A percentile compares a stretch with the other conserved stretches of the same genome.
These are phyloP conservation scores for Cephus spinipes DNA, from an alignment of 2,888 invertebrate species.

Conservation along the genomic window DNA sequence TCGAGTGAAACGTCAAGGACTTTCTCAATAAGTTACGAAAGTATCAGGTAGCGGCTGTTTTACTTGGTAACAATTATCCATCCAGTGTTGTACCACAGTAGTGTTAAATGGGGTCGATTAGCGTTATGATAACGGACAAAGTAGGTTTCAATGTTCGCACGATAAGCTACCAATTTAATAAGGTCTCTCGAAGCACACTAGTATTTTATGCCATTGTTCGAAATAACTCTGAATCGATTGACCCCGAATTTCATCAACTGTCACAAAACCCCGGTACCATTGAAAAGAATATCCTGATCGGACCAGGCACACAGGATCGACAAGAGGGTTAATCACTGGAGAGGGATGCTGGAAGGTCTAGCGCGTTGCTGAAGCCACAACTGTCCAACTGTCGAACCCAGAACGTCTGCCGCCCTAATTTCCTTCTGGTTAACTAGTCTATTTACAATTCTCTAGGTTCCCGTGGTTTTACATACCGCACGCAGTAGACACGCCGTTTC, in stretches of 20 bases:
- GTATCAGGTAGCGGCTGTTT: neutral
- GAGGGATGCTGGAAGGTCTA: constrained; percentile 27
- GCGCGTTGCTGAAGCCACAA: constrained; percentile 29
- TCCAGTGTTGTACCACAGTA: neutral
- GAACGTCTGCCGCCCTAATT: constrained; percentile 28
- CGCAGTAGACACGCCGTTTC: neutral
- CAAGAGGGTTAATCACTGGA: neutral
- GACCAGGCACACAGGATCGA: neutral
- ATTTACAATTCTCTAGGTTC: neutral
- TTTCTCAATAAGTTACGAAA: neutral
- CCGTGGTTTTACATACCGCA: neutral
- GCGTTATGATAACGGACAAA: constrained; percentile 37
- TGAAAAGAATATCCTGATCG: neutral
- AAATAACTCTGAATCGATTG: neutral
- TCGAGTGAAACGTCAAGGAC: constrained; percentile 5
- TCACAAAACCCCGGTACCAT: neutral
- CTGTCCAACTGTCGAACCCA: constrained; percentile 49
- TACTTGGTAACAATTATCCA: neutral
- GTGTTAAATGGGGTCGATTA: constrained; percentile 28
- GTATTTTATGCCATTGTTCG: neutral
- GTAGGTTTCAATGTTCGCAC: constrained; percentile 40
- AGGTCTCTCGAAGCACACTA: neutral
- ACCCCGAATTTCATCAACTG: neutral
- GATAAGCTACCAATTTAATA: neutral
- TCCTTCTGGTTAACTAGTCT: neutral